Evolutionary conservation across 92 coral and sea anemone genomes (phyloP).

Genomic region (Actinostola sp.): DNA sequence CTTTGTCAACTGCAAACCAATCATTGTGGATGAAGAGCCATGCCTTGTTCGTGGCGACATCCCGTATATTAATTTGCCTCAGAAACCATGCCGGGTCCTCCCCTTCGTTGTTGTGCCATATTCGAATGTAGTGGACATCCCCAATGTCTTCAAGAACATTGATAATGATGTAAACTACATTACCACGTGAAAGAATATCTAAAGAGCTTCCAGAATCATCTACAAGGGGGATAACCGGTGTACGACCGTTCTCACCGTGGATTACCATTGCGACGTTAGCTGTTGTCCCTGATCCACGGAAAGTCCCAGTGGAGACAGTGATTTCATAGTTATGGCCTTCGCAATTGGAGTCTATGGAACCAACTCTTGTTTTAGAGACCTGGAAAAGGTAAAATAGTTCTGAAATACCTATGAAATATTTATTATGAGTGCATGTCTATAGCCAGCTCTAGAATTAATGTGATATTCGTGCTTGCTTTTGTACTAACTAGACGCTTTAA

Average conservation of each 20-base stretch:
- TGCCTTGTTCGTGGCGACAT: conserved; percentile 62
- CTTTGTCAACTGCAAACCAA: conserved; percentile 88
- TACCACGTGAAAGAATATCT: conserved; percentile 63
- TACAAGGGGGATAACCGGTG: conserved; percentile 53
- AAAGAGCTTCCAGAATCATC: conserved; percentile 40
- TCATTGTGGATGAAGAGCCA: conserved; percentile 73
- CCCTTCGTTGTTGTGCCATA: conserved; percentile 92
- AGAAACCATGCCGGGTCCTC: conserved; percentile 73
- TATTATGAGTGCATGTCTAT: no score
- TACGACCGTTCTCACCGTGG: conserved; percentile 65
- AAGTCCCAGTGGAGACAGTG: conserved; percentile 76
- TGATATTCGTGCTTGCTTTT: no score
- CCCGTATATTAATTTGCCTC: conserved; percentile 66
- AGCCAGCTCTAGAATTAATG: no score
- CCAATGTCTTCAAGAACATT: conserved; percentile 63
- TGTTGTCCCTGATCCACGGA: conserved; percentile 77
- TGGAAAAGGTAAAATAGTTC: background rate
- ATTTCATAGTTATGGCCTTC: conserved; percentile 69
- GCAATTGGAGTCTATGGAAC: background rate
- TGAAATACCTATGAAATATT: background rate
- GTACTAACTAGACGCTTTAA: no score
- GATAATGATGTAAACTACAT: conserved; percentile 56
- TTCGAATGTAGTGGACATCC: conserved; percentile 54
- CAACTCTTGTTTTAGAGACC: conserved; percentile 11
- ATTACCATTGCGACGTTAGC: conserved; percentile 71